Evolutionary conservation across 1,140 invertebrate genomes (phyloP).

Genomic region (Neodiprion pinetum): DNA sequence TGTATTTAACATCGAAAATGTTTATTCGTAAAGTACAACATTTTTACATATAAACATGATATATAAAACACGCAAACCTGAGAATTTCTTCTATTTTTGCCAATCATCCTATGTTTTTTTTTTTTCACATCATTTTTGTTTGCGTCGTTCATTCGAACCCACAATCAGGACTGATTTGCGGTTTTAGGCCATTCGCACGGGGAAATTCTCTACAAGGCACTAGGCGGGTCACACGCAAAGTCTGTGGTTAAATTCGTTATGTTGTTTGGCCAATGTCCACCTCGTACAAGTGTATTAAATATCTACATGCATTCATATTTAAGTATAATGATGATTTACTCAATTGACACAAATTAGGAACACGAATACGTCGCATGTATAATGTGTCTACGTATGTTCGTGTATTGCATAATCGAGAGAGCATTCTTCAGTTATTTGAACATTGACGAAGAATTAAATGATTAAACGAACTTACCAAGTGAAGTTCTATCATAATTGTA

Average conservation of each 20-base stretch:
- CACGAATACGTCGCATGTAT: too few relatives aligned
- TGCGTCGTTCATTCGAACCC: background rate
- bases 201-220: constrained; percentile 6
- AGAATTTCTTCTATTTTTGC: background rate
- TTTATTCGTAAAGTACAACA: constrained; percentile 57
- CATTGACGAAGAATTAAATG: too few relatives aligned
- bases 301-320: too few relatives aligned
- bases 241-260: background rate
- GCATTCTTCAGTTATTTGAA: too few relatives aligned
- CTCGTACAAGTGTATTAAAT: background rate
- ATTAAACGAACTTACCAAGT: too few relatives aligned
- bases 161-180: background rate
- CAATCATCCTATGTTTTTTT: too few relatives aligned
- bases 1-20: constrained; percentile 50
- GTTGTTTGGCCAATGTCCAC: background rate
- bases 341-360: too few relatives aligned
- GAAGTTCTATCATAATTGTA: too few relatives aligned
- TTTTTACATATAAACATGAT: constrained; percentile 24
- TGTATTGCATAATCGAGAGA: too few relatives aligned
- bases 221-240: constrained; percentile 6
- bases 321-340: too few relatives aligned
- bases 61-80: background rate
- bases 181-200: background rate
- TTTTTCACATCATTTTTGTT: background rate
- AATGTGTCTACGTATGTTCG: too few relatives aligned